phyloP scores from a whole-genome alignment of 2,888 invertebrate species.

The Acanthacorydalis orientalis region DNA sequence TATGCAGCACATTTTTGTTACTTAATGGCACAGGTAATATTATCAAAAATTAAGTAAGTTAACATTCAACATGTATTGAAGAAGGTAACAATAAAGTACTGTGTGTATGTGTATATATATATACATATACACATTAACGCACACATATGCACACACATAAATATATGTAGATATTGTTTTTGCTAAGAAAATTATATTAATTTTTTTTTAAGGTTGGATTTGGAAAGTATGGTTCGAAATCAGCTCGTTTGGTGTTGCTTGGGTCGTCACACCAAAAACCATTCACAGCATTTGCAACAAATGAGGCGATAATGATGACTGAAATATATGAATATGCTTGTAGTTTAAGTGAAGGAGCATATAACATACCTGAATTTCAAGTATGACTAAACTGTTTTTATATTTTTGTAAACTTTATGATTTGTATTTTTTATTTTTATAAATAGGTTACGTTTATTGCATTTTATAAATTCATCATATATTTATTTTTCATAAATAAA shows the following conservation, averaged over 20 bases:
- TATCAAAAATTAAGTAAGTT: constrained; percentile 19
- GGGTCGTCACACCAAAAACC: constrained; percentile 51
- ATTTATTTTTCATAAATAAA: no score
- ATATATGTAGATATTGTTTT: no score
- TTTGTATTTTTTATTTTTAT: constrained; percentile 4
- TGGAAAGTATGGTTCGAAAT: constrained; percentile 28
- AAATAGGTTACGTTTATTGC: no score
- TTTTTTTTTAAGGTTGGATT: constrained; percentile 18
- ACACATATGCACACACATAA: no score
- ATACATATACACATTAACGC: no score
- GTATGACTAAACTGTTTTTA: no score
- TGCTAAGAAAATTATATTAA: not conserved
- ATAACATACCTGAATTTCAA: constrained; percentile 57
- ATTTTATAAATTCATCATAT: no score
- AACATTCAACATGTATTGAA: not conserved
- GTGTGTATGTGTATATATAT: not conserved
- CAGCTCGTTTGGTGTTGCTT: constrained; percentile 59
- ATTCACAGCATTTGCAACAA: constrained; percentile 52
- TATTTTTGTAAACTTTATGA: not conserved
- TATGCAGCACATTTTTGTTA: constrained; percentile 95
- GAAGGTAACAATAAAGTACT: not conserved
- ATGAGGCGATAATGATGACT: constrained; percentile 81
- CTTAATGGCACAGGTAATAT: constrained; percentile 61
- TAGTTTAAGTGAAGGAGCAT: constrained; percentile 56
- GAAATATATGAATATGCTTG: constrained; percentile 91